A percentile compares a stretch with the other conserved stretches of the same genome.
phyloP scores from a whole-genome alignment of 2,888 invertebrate species.

The Dascillus cervinus region DNA sequence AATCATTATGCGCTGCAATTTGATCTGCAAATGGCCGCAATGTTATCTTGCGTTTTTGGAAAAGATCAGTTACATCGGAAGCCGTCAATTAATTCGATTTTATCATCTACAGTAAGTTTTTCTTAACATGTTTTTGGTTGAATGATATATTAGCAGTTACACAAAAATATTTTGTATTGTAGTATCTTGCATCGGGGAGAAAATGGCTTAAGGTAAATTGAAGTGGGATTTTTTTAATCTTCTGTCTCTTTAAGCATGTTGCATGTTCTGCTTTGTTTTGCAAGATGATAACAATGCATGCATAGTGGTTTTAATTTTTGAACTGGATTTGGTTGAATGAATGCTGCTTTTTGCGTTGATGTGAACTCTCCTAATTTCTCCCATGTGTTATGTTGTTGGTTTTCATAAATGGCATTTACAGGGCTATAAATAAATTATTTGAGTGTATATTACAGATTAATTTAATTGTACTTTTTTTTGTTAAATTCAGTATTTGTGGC shows the following conservation, averaged over 20 bases:
- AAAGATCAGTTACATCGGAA: conserved; percentile 37
- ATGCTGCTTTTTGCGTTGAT: too few species aligned
- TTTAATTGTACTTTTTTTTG: background rate
- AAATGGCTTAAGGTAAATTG: conserved; percentile 59
- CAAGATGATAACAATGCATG: too few species aligned
- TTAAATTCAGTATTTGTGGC: conserved; percentile 1
- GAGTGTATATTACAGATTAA: too few species aligned
- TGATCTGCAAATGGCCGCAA: conserved; percentile 90
- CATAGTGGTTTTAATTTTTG: too few species aligned
- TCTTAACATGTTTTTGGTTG: conserved; percentile 2
- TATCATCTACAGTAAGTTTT: conserved; percentile 28
- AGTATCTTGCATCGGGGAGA: conserved; percentile 55
- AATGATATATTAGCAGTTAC: conserved; percentile 8
- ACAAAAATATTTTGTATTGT: conserved; percentile 42
- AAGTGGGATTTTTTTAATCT: too few species aligned
- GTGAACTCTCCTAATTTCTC: too few species aligned
- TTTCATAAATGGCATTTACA: too few species aligned
- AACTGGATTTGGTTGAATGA: too few species aligned
- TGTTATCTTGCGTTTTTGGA: conserved; percentile 84
- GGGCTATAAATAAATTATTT: too few species aligned
- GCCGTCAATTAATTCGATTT: conserved; percentile 16
- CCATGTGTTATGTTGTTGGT: too few species aligned
- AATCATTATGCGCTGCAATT: conserved; percentile 70
- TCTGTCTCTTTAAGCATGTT: too few species aligned
- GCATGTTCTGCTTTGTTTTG: background rate